A percentile compares a stretch with the other conserved stretches of the same genome.
phyloP scores from a whole-genome alignment of 2,113 vertebrate genomes.

The Lagopus muta region DNA sequence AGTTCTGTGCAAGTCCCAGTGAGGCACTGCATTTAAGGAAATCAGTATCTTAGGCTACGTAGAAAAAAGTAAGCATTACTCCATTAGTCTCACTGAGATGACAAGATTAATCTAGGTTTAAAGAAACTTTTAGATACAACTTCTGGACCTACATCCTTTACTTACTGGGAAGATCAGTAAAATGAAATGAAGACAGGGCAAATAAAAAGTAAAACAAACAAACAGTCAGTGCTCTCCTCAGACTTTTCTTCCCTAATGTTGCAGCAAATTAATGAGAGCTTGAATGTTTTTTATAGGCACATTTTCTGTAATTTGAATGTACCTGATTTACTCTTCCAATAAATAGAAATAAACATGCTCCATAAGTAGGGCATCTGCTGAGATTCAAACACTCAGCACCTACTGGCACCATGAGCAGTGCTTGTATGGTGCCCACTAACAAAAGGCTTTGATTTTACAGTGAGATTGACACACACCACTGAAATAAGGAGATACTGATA shows the following conservation, averaged over 20 bases:
- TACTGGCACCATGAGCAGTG: fast-evolving
- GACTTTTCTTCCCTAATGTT: background rate
- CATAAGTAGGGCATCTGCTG: background rate
- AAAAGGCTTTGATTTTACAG: background rate
- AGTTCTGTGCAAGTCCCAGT: background rate
- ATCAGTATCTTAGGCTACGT: background rate
- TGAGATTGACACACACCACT: background rate
- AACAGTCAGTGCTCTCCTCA: fast-evolving
- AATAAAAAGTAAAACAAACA: background rate
- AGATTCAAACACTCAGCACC: background rate
- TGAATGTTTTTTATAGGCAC: background rate
- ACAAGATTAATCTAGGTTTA: background rate
- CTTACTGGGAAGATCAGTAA: background rate
- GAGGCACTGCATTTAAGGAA: background rate
- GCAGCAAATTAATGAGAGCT: background rate
- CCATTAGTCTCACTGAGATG: background rate
- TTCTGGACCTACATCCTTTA: background rate
- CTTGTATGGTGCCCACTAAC: background rate
- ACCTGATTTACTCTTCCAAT: background rate
- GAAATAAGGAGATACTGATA: background rate
- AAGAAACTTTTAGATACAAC: background rate
- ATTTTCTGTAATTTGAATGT: background rate
- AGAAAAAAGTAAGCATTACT: background rate
- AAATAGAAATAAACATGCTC: background rate
- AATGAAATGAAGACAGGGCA: background rate